These are phyloP conservation scores for Panthera uncia DNA, from an alignment of 2,113 vertebrate species.

Conservation along the genomic window DNA sequence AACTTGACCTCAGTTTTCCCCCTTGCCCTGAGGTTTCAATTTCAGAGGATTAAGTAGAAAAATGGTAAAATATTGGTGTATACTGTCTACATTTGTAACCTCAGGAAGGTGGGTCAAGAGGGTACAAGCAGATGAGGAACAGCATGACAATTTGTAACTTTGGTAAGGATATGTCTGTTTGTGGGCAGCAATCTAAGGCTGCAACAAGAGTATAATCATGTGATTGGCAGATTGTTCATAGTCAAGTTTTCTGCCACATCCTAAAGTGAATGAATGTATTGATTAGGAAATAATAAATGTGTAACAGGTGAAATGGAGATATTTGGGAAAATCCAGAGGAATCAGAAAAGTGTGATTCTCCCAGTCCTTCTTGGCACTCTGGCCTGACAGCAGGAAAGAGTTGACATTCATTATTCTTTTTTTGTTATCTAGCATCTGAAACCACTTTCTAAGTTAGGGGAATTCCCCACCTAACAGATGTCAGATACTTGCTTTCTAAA, in stretches of 20 bases:
- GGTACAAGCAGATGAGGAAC: neutral
- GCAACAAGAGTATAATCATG: neutral
- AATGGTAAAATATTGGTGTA: neutral
- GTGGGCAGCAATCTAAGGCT: neutral
- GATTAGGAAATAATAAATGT: neutral
- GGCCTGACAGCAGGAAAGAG: neutral
- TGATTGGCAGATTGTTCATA: neutral
- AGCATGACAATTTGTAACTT: neutral
- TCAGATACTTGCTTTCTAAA: neutral
- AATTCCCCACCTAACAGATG: neutral
- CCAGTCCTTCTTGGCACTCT: neutral
- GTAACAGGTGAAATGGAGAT: neutral
- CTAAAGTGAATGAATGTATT: neutral
- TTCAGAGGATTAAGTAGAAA: neutral
- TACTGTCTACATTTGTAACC: neutral
- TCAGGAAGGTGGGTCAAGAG: neutral
- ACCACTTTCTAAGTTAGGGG: neutral
- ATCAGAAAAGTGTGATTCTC: neutral
- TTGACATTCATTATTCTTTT: neutral
- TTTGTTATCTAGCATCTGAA: neutral
- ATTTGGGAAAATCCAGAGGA: slow-evolving; percentile 2
- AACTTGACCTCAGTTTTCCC: neutral
- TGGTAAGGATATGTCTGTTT: neutral
- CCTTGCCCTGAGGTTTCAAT: neutral
- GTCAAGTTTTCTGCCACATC: neutral